phyloP scores from a whole-genome alignment of 2,113 vertebrate genomes.

The Nannospalax galili region DNA sequence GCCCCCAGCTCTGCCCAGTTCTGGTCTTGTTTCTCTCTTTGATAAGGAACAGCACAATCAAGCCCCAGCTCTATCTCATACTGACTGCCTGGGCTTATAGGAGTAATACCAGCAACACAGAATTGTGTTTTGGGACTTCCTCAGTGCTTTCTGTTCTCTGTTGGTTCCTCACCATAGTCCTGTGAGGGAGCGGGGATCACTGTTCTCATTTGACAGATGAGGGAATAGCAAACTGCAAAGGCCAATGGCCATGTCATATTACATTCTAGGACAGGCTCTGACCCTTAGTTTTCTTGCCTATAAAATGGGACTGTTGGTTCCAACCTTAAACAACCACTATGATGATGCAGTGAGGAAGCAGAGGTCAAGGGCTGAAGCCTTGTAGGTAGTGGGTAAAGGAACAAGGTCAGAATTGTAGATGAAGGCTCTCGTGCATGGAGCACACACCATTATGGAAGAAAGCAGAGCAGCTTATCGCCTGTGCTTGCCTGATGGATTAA shows the following conservation, averaged over 20 bases:
- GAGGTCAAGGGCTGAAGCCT: neutral
- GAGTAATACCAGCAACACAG: neutral
- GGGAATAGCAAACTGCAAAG: neutral
- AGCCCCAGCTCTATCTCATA: neutral
- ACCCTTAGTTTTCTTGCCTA: neutral
- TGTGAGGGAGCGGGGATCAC: neutral
- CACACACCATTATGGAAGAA: neutral
- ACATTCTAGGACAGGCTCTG: neutral
- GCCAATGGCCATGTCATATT: neutral
- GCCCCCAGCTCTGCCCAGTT: neutral
- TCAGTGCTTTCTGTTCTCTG: neutral
- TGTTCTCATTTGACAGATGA: neutral
- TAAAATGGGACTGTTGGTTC: neutral
- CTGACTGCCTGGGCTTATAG: accelerated
- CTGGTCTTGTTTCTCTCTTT: neutral
- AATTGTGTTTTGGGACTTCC: neutral
- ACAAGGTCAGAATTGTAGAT: neutral
- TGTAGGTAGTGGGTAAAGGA: neutral
- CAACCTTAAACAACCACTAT: neutral
- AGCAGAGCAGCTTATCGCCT: accelerated
- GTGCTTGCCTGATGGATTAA: neutral
- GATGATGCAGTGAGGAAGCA: neutral
- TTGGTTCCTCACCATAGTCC: neutral
- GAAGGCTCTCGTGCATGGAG: neutral
- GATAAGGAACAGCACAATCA: neutral